Base-by-base conservation (phyloP, 2,888 invertebrate genomes). In the Drosophila paramelanica region DNA sequence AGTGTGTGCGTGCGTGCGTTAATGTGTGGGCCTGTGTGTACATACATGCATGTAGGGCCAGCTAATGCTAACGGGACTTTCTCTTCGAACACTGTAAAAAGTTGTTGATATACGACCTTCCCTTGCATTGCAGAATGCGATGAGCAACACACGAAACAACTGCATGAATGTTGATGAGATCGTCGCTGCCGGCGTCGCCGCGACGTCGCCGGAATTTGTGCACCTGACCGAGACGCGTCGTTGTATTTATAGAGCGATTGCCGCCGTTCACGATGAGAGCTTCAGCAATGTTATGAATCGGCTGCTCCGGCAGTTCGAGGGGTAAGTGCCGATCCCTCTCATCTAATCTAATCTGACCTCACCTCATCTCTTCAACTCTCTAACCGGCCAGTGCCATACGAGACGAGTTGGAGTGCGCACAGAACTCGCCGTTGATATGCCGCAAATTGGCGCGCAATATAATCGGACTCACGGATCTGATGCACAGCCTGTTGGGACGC, bases 241-340 rank as follows among this genome's bases (percentile, higher is more conserved):
- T 11, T 77, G 51, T 70, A 88, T 83, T 72, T 75, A 70, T 55
- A 80, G 80, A 70, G 77, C 72, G 46, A 88, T 83, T 52, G 88
- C 88, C 36, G 77, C 88, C 33, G 56, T 67, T 36, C 62, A 79
- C 49, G 77, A 82, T 56, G 80, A 74, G 43, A 73, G 80, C 68
- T 86, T 79, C 17, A 64, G 70, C 55, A 77, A 68, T 51, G 67
- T 77, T 13, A 70, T 83, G 67, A 69, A 69, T 36, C 77, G 67
- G 13, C 58, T 83, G 52, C 83, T 83, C 25, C 49, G 53, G 56
- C 74, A 80, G 23, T 88, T 77, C 56, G 83, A 83, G 49, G 13
- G 83, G 83, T 83, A 66, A 67, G 78, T 52, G 25, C 11, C 17
- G 36, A 47, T 23, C 8, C 25, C 38, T 36, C 20, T 4, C 27